phyloP scores from a whole-genome alignment of 2,797 vertebrate genomes.

The Mustela erminea region DNA sequence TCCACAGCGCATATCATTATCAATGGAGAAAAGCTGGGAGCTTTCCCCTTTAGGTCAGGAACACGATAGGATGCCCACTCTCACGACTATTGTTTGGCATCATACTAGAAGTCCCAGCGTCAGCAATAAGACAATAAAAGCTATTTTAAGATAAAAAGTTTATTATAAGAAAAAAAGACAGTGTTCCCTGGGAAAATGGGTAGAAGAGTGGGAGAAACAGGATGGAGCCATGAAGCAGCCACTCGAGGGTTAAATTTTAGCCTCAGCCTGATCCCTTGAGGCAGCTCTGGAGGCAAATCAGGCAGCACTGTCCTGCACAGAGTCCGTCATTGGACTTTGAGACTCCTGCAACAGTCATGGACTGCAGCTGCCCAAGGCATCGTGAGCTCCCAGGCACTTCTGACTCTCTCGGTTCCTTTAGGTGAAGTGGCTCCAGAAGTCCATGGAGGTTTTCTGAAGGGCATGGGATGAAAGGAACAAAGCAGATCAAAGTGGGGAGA shows the following conservation, averaged over 20 bases:
- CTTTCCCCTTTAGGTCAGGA: no score
- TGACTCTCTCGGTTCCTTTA: not conserved
- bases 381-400: not conserved
- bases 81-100: no score
- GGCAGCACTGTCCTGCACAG: not conserved
- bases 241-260: not conserved
- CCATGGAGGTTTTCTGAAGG: not conserved
- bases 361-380: no score
- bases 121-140: not conserved
- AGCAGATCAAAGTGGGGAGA: not conserved
- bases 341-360: not conserved
- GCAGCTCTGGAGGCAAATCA: not conserved
- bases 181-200: not conserved
- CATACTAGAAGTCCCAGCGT: no score
- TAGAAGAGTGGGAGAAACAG: not conserved
- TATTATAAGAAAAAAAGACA: not conserved
- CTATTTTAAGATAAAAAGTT: constrained; percentile 17
- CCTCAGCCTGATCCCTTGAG: not conserved
- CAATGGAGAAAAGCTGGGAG: no score
- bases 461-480: not conserved
- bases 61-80: no score
- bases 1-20: no score
- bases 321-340: not conserved
- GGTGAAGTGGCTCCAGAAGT: not conserved
- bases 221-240: not conserved